Evolutionary conservation across 2,888 invertebrate species (phyloP), one percentile per base, ranked within the genome.

Genomic region (Temnothorax unifasciatus): DNA sequence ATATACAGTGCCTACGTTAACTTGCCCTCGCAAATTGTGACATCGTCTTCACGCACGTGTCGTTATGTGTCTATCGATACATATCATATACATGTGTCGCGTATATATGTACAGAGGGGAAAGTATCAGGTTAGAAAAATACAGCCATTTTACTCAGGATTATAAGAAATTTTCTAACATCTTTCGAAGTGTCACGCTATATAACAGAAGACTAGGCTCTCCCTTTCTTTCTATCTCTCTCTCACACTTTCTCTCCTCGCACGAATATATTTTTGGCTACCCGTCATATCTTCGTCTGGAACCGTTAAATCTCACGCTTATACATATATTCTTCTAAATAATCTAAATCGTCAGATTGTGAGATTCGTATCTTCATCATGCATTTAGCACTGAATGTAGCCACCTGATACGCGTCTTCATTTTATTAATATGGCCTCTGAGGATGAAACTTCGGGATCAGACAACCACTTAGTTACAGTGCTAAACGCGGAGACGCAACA

Each of bases 111-210:
- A 93, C 92, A 94, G 92, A 93, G 91, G 91, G 89, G 87, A 93
- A 93, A 90, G 92, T 90, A 91, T 93, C 89, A 90, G 93, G 92
- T 93, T 94, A 94, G 94, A 95, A 95, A 95, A 94, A 94, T 94
- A 95, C 93, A 93, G 92, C 91, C 90, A 93, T 93, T 88, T 93
- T 92, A 92, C 92, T 90, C 90, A 89, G 91, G 87, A 93, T 86
- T 90, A 91, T 94, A 92, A 92, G 92, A 93, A 94, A 94, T 86
- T 86, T 90, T 85, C 86, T 89, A 90, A 89, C 87, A 85, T 86
- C 75, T 83, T 47, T 89, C 84, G 54, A 88, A 89, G 87, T 83
- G 75, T 87, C 79, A 81, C 85, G 83, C 83, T 85, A 69, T 50
- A 86, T 50, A 86, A 87, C 85, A 85, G 76, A 87, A 84, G 69